Evolutionary conservation across 2,888 invertebrate species (phyloP).

Genomic region (Thymelicus acteon): DNA sequence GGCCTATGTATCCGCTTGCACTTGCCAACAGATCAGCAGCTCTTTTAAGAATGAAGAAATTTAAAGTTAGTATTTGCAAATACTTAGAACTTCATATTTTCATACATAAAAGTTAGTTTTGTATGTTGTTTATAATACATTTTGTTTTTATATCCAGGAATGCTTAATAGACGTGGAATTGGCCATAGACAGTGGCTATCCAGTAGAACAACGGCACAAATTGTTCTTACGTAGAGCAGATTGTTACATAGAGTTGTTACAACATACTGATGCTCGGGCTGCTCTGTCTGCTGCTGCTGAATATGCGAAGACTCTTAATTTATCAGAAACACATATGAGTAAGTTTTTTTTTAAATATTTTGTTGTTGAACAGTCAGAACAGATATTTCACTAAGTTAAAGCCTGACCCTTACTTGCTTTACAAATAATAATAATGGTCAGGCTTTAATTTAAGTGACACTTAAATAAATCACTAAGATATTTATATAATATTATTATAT

Average conservation of each 20-base stretch:
- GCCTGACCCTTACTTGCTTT: too few relatives aligned
- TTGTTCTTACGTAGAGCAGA: slow-evolving; percentile 87
- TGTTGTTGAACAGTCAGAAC: too few relatives aligned
- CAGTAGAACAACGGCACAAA: slow-evolving; percentile 86
- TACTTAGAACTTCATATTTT: not conserved
- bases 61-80: slow-evolving; percentile 72
- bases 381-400: too few relatives aligned
- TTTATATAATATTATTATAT: too few relatives aligned
- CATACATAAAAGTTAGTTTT: not conserved
- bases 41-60: slow-evolving; percentile 84
- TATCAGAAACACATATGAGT: slow-evolving; percentile 54
- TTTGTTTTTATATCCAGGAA: slow-evolving; percentile 66
- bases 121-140: not conserved
- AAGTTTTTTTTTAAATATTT: slow-evolving; percentile 21
- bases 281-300: slow-evolving; percentile 54
- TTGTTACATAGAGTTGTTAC: slow-evolving; percentile 84
- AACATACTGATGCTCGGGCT: slow-evolving; percentile 63
- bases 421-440: too few relatives aligned
- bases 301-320: slow-evolving; percentile 51
- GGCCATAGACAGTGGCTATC: slow-evolving; percentile 86
- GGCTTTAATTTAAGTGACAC: too few relatives aligned
- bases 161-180: slow-evolving; percentile 86
- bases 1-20: slow-evolving; percentile 85
- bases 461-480: too few relatives aligned
- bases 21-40: slow-evolving; percentile 89